Conservation (phyloP, 2,113 vertebrate genomes). For the Burhinus bistriatus region DNA sequence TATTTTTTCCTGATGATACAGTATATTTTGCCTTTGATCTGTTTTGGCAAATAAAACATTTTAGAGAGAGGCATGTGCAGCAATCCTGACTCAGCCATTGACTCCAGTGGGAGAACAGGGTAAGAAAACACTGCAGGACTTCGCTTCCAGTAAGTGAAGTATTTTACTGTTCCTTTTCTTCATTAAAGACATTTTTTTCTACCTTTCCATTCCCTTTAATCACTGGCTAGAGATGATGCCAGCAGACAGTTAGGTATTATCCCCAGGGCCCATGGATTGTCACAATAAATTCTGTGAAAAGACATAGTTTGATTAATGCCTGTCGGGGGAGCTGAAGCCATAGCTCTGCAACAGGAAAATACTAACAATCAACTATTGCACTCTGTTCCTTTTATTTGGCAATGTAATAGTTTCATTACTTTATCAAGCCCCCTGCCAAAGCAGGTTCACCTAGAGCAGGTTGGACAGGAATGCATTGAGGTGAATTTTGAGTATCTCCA, state of each 20-base stretch:
- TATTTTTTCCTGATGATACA: background rate
- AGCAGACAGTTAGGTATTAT: conserved; percentile 30
- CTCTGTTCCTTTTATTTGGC: background rate
- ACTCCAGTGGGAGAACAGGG: background rate
- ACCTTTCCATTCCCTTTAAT: conserved; percentile 28
- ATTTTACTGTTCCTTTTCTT: background rate
- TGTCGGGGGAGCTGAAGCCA: background rate
- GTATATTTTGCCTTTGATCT: background rate
- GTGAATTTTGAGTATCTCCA: background rate
- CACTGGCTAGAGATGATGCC: background rate
- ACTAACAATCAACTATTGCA: background rate
- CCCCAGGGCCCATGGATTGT: background rate
- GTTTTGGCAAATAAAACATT: background rate
- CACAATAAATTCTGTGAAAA: conserved; percentile 29
- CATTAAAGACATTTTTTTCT: conserved; percentile 10
- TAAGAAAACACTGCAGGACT: background rate
- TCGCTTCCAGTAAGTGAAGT: background rate
- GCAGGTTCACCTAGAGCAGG: background rate
- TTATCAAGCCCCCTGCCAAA: background rate
- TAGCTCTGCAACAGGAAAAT: background rate
- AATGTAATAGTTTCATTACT: background rate
- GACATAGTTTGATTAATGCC: background rate
- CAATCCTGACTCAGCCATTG: background rate
- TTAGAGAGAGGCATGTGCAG: background rate
- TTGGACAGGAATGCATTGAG: background rate